Conservation (phyloP, 35 echinoderm and acorn worm genomes). For the Eucidaris tribuloides region DNA sequence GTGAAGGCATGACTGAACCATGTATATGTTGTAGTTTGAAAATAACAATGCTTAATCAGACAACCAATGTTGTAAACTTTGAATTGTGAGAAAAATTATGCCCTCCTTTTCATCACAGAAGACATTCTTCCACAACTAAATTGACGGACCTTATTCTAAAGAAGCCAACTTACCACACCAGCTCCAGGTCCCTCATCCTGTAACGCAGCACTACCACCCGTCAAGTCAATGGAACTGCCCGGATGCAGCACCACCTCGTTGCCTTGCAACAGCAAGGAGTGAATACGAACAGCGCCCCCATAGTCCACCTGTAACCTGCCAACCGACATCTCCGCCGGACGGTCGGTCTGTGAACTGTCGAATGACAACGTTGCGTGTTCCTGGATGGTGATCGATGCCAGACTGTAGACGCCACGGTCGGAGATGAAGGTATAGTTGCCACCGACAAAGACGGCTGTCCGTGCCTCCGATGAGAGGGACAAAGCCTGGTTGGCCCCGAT, state of each 20-base stretch:
- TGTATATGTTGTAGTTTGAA: too few relatives aligned
- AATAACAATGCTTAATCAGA: too few relatives aligned
- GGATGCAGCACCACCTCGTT: constrained; percentile 76
- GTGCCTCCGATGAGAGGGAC: constrained; percentile 55
- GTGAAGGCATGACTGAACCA: too few relatives aligned
- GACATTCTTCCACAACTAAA: too few relatives aligned
- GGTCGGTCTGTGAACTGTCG: neutral
- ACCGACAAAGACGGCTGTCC: constrained; percentile 63
- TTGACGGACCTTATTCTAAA: too few relatives aligned
- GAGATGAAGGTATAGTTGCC: constrained; percentile 72
- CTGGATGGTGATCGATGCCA: constrained; percentile 55
- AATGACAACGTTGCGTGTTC: constrained; percentile 50
- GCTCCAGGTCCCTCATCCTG: constrained; percentile 47
- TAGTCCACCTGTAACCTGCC: constrained; percentile 68
- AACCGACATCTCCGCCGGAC: constrained; percentile 32
- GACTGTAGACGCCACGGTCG: constrained; percentile 59
- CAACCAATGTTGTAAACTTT: too few relatives aligned
- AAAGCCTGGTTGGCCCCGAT: constrained; percentile 55
- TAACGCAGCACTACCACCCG: constrained; percentile 48
- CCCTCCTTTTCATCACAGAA: too few relatives aligned
- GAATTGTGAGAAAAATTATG: too few relatives aligned
- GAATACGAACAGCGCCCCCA: constrained; percentile 37
- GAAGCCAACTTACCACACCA: constrained; percentile 49
- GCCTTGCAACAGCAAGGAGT: constrained; percentile 35
- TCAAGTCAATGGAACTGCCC: constrained; percentile 61